Conservation (phyloP, 2,113 vertebrate species). For the Archocentrus centrarchus region DNA sequence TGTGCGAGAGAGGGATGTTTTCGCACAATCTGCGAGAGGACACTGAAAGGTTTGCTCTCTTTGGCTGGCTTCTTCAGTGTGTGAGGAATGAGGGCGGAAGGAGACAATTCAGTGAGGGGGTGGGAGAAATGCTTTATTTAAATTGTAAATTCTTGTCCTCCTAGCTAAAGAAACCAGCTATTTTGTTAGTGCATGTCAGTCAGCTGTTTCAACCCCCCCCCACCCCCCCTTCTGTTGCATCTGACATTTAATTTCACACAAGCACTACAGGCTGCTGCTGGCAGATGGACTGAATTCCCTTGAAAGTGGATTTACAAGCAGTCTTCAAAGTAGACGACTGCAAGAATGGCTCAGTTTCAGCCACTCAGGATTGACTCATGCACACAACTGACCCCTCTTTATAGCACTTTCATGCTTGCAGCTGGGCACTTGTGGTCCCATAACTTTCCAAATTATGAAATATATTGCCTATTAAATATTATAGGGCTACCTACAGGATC, state of each 20-base stretch:
- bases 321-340: constrained; percentile 27
- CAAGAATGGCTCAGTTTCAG: constrained; percentile 10
- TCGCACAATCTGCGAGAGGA: constrained; percentile 39
- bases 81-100: constrained; percentile 3
- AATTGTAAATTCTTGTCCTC: neutral
- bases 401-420: neutral
- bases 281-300: constrained; percentile 39
- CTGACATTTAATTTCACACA: constrained; percentile 54
- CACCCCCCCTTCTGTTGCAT: neutral
- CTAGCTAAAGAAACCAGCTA: neutral
- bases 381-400: neutral
- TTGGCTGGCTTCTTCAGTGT: constrained; percentile 6
- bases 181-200: constrained; percentile 23
- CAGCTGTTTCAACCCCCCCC: constrained; percentile 31
- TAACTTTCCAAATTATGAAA: neutral
- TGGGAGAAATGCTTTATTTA: constrained; percentile 18
- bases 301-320: constrained; percentile 40
- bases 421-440: neutral
- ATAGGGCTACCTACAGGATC: neutral
- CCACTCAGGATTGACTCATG: neutral
- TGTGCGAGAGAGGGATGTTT: constrained; percentile 4
- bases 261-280: constrained; percentile 10
- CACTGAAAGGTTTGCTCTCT: constrained; percentile 35
- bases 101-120: constrained; percentile 4
- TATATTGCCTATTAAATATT: neutral